Base-by-base conservation (phyloP, 2,113 vertebrate species). In the Leptosomus discolor region DNA sequence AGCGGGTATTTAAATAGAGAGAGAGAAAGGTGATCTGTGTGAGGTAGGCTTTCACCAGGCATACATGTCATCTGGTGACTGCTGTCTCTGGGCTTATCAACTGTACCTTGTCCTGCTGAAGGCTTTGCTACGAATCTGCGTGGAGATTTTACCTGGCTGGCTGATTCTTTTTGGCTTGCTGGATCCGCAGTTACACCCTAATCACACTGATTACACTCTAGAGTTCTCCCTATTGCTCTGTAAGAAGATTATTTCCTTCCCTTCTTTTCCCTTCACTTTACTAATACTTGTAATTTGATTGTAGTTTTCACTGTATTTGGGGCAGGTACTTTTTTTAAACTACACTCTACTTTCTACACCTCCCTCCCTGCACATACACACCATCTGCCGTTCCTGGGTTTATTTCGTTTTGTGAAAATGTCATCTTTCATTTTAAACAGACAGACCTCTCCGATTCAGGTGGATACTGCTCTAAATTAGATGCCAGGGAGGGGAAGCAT, bases 351-450 rank as follows among this genome's bases (percentile, higher is more conserved):
- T 83, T 63, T 77, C 41, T 51, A 64, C 11, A 5, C 85, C 74
- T 88, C 88, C 75, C 48, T 92, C 39, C 61, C 67, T 90, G 85
- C 67, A 63, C 56, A 36, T 43, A 78, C 88, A 85, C 94, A 84
- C 90, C 95, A 96, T 97, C 96, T 97, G 95, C 91, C 53, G 23
- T 60, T 85, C 61, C 82, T n/a, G 61, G 61, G 14, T 73, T 96
- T 88, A 18, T 76, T 43, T 73, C 45, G 34, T 88, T 92, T 10
- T 32, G 4, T 45, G 67, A 61, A 97, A 97, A 97, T 94, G 91
- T 92, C 92, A 86, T 68, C 48, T 61, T 76, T 69, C 82, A 10
- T 45, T 85, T 9, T 5, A 51, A 83, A 85, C 92, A 93, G 71
- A 69, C 1, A 0, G 71, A 64, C 65, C 58, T 75, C 64, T 88